Evolutionary conservation across 2,797 vertebrate genomes (phyloP).

Genomic region (Natrix natrix): DNA sequence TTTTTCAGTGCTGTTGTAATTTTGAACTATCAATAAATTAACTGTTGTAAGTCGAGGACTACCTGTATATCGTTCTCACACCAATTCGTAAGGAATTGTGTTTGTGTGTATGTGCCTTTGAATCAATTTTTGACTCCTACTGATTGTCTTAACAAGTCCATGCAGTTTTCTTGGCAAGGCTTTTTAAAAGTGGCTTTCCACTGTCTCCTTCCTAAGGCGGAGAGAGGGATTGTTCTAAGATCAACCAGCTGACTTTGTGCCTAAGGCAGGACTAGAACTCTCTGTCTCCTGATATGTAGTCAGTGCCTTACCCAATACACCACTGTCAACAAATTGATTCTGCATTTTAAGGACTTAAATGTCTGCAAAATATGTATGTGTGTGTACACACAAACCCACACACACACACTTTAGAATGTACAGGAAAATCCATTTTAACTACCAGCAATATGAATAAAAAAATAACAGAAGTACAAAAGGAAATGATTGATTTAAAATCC

Average conservation of each 20-base stretch:
- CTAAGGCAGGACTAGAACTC: not conserved
- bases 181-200: not conserved
- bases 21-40: not conserved
- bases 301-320: not conserved
- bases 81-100: not conserved
- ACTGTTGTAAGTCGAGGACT: not conserved
- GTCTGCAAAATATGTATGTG: not conserved
- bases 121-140: not conserved
- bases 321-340: not conserved
- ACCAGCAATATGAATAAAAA: not conserved
- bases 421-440: not conserved
- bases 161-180: not conserved
- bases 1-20: not conserved
- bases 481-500: not conserved
- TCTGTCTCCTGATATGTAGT: not conserved
- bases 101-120: not conserved
- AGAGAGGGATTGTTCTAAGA: not conserved
- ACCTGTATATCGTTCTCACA: not conserved
- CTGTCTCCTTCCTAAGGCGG: not conserved
- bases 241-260: not conserved
- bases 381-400: not conserved
- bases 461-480: not conserved
- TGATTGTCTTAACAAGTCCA: not conserved
- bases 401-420: not conserved
- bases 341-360: not conserved